phyloP scores from a whole-genome alignment of 2,888 invertebrate species.

The Eulithis testata region DNA sequence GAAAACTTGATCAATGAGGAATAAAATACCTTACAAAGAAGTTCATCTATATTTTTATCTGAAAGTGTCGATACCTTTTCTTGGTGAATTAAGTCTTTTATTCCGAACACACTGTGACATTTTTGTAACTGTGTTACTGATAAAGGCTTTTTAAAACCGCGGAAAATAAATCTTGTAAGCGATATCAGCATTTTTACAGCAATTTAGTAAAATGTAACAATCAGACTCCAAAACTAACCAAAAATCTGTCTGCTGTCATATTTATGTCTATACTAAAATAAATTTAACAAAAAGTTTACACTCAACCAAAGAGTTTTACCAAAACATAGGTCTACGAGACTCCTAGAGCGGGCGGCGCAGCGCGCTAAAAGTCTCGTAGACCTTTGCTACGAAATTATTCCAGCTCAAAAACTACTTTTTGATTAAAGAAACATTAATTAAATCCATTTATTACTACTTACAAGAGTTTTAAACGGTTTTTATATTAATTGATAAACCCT shows the following conservation, averaged over 20 bases:
- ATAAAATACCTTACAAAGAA: slow-evolving; percentile 11
- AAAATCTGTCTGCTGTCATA: slow-evolving; percentile 12
- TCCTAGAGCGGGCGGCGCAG: too few species aligned
- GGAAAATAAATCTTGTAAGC: slow-evolving; percentile 40
- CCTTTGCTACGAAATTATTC: not conserved
- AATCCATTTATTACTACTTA: slow-evolving; percentile 1
- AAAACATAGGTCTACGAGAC: too few species aligned
- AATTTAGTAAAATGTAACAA: slow-evolving; percentile 37
- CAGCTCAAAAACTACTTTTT: not conserved
- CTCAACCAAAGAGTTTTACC: not conserved
- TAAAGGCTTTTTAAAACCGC: slow-evolving; percentile 31
- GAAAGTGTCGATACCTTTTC: slow-evolving; percentile 60
- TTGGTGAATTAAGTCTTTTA: slow-evolving; percentile 64
- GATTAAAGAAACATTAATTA: not conserved
- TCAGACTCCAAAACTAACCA: not conserved
- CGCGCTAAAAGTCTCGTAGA: slow-evolving; percentile 2
- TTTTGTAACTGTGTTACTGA: slow-evolving; percentile 40
- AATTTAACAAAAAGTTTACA: not conserved
- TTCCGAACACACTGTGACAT: slow-evolving; percentile 69
- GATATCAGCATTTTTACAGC: slow-evolving; percentile 43
- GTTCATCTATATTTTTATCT: slow-evolving; percentile 7
- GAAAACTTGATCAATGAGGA: slow-evolving; percentile 1
- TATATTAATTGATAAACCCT: not conserved
- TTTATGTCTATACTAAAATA: not conserved
- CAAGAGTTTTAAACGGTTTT: not conserved